Conservation (phyloP, 2,888 invertebrate species). For the Rapana venosa region DNA sequence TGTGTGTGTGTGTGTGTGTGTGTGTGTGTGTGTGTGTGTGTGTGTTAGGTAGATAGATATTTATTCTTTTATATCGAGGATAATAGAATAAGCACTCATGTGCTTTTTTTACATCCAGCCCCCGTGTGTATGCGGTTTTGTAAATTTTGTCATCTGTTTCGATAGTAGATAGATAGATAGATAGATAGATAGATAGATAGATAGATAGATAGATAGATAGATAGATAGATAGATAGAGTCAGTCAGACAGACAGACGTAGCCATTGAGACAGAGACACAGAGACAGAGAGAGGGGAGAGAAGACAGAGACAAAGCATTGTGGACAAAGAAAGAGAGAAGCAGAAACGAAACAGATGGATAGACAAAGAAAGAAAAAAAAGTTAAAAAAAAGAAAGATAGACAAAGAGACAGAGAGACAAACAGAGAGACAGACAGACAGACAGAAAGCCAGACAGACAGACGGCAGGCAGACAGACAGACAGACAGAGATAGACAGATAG, state of each 20-base stretch:
- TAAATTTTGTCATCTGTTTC: too few species aligned
- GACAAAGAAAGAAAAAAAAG: neutral
- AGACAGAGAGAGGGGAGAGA: neutral
- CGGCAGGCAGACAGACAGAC: neutral
- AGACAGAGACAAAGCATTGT: neutral
- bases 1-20: too few species aligned
- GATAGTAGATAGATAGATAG: neutral
- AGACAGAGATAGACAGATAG: neutral
- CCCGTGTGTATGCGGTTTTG: too few species aligned
- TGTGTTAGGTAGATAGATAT: too few species aligned
- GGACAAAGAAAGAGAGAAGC: neutral
- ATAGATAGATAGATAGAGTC: neutral
- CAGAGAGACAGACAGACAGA: neutral
- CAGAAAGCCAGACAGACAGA: neutral
- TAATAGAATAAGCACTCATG: too few species aligned
- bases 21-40: too few species aligned
- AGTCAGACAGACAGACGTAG: too few species aligned
- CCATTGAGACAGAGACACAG: too few species aligned
- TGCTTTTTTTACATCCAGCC: too few species aligned
- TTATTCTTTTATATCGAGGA: too few species aligned
- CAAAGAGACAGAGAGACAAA: neutral
- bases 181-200: neutral
- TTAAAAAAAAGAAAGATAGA: neutral
- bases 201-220: neutral
- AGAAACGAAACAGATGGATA: neutral